A percentile compares a stretch with the other conserved stretches of the same genome.
phyloP scores from a whole-genome alignment of 2,113 vertebrate species.

The Nannobrachium achirus region DNA sequence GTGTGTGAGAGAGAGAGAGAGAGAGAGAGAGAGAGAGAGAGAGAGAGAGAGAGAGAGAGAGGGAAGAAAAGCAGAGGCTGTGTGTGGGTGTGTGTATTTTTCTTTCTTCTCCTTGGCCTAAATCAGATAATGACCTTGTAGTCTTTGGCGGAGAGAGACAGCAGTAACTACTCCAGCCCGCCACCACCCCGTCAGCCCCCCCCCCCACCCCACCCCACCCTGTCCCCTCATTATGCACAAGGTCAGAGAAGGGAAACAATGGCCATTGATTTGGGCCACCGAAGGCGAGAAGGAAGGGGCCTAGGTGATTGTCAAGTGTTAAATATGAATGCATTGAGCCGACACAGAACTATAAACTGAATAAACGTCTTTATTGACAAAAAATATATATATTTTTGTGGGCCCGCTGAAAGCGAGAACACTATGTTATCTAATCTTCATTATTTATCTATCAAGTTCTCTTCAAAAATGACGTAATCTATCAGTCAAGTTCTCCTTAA shows the following conservation, averaged over 20 bases:
- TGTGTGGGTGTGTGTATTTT: slow-evolving; percentile 43
- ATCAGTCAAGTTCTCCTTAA: no score
- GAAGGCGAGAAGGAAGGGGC: slow-evolving; percentile 38
- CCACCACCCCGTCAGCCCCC: slow-evolving; percentile 9
- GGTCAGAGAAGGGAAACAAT: slow-evolving; percentile 75
- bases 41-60: neutral
- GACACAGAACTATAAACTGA: slow-evolving; percentile 4
- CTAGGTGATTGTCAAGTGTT: slow-evolving; percentile 57
- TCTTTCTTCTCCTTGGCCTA: slow-evolving; percentile 62
- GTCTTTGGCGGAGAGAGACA: slow-evolving; percentile 59
- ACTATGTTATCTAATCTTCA: no score
- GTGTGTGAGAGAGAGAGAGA: slow-evolving; percentile 25
- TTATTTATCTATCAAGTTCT: no score
- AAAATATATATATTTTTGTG: no score
- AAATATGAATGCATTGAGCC: slow-evolving; percentile 24
- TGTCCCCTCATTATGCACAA: slow-evolving; percentile 64
- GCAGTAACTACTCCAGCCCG: slow-evolving; percentile 72
- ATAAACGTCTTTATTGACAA: slow-evolving; percentile 14
- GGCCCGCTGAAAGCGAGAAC: no score
- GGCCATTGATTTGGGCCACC: slow-evolving; percentile 77
- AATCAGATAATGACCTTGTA: slow-evolving; percentile 82
- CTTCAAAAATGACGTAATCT: no score
- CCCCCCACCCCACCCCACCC: slow-evolving; percentile 5
- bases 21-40: slow-evolving; percentile 40
- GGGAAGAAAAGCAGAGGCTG: slow-evolving; percentile 27